Evolutionary conservation across 2,113 vertebrate species (phyloP), one percentile per base, ranked within the genome.

Genomic region (Dicrurus megarhynchus): DNA sequence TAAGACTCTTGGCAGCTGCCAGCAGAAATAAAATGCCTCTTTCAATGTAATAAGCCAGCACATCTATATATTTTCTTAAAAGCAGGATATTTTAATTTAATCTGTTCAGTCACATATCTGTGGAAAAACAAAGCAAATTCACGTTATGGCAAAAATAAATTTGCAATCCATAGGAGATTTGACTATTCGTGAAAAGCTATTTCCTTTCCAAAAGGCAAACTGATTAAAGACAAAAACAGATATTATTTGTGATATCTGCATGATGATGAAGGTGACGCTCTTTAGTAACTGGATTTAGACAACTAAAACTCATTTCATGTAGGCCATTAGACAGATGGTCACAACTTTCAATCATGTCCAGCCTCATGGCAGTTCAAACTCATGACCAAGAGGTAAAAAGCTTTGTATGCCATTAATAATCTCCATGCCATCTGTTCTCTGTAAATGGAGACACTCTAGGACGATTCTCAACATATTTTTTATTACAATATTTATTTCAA

Each of bases 331-430:
- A 94, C 89, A 97, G 89, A 95, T 95, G 88, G 85, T 57, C 92
- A 88, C 74, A 95, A 94, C 90, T 95, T 97, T 95, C 92, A 95
- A 76, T 97, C 91, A 64, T 2, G 44, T 93, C 94, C 84, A 90
- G 85, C 67, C 61, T 97, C 95, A 69, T 52, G 50, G 80, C 87
- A 91, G 91, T 93, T 87, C 59, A 88, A 70, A 78, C 73, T 69
- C 71, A 17, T 23, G 63, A 97, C 67, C 89, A 94, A 87, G 81
- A 97, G 84, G 75, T 96, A 97, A 96, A 96, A 94, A 97, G 65
- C 78, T 93, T 80, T 95, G 73, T 87, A 76, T 89, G 32, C 83
- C 84, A 76, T 91, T 95, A 96, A 81, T 95, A 92, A 96, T 92
- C 85, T 63, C 64, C 46, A 71, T 35, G 18, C 95, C 94, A 92